Evolutionary conservation across 2,797 vertebrate species (phyloP).

Genomic region (Phrynocephalus guinanensis): DNA sequence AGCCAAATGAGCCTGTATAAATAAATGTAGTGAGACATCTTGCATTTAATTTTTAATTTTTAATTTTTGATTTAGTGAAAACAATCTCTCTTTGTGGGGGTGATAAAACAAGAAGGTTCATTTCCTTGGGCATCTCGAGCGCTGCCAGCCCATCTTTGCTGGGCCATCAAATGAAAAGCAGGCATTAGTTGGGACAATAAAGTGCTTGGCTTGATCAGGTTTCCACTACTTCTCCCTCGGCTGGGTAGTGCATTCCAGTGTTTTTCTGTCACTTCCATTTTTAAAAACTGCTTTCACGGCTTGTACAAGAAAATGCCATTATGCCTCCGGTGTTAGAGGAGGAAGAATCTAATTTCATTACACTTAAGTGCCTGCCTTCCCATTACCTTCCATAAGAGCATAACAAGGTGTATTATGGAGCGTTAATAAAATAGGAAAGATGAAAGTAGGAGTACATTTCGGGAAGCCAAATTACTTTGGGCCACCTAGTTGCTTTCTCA

Average conservation of each 20-base stretch:
- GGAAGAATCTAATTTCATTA: slow-evolving; percentile 75
- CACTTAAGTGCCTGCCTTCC: slow-evolving; percentile 73
- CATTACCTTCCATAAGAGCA: slow-evolving; percentile 72
- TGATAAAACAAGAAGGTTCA: slow-evolving; percentile 52
- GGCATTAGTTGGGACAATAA: slow-evolving; percentile 48
- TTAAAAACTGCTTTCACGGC: slow-evolving; percentile 70
- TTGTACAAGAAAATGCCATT: slow-evolving; percentile 72
- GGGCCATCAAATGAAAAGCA: slow-evolving; percentile 63
- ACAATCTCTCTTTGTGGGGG: slow-evolving; percentile 10
- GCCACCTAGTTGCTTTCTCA: slow-evolving; percentile 67
- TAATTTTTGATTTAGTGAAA: slow-evolving; percentile 41
- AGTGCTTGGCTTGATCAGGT: slow-evolving; percentile 62
- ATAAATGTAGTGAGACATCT: slow-evolving; percentile 44
- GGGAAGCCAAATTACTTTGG: slow-evolving; percentile 76
- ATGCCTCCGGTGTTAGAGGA: slow-evolving; percentile 55
- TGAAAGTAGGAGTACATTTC: slow-evolving; percentile 72
- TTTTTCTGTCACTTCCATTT: slow-evolving; percentile 59
- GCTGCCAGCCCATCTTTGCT: slow-evolving; percentile 47
- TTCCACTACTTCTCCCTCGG: slow-evolving; percentile 63
- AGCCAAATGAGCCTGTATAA: slow-evolving; percentile 50
- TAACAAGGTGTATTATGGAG: slow-evolving; percentile 73
- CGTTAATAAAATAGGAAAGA: slow-evolving; percentile 77
- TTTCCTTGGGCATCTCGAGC: slow-evolving; percentile 44
- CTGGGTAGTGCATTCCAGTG: slow-evolving; percentile 55
- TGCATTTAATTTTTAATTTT: slow-evolving; percentile 51